These are phyloP conservation scores for Drosophila paulistorum DNA, from an alignment of 1,140 invertebrate species.

Conservation along the genomic window DNA sequence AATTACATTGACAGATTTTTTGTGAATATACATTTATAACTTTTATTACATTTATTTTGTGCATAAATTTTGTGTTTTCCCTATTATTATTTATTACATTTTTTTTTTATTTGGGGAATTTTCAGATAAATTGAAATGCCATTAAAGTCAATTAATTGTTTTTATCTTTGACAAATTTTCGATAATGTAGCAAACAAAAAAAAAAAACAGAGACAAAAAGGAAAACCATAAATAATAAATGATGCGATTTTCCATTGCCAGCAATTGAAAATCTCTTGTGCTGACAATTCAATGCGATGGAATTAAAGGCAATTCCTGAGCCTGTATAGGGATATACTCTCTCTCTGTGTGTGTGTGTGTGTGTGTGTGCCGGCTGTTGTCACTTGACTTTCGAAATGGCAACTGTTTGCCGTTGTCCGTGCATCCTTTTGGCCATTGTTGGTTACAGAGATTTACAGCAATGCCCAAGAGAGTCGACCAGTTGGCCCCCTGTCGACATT, in stretches of 20 bases:
- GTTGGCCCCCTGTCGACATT: constrained; percentile 43
- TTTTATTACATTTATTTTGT: constrained; percentile 66
- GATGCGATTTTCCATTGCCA: constrained; percentile 41
- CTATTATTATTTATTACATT: constrained; percentile 29
- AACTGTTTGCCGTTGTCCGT: constrained; percentile 58
- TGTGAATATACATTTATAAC: constrained; percentile 9
- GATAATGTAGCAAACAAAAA: constrained; percentile 46
- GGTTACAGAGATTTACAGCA: constrained; percentile 72
- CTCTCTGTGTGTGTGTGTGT: background rate
- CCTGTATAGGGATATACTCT: background rate
- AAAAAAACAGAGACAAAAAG: constrained; percentile 5
- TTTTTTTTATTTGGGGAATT: constrained; percentile 18
- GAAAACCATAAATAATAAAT: constrained; percentile 70
- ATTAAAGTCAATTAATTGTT: constrained; percentile 66
- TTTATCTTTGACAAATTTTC: constrained; percentile 60
- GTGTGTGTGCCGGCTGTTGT: constrained; percentile 34
- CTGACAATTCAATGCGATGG: constrained; percentile 55
- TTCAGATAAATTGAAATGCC: constrained; percentile 54
- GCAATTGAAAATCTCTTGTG: constrained; percentile 61
- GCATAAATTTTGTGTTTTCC: constrained; percentile 50
- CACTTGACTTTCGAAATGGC: constrained; percentile 58
- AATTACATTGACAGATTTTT: constrained; percentile 44
- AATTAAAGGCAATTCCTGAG: constrained; percentile 45
- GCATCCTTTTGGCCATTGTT: constrained; percentile 35
- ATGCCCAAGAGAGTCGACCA: constrained; percentile 25